phyloP scores from a whole-genome alignment of 2,113 vertebrate species.

The Ornithorhynchus anatinus region DNA sequence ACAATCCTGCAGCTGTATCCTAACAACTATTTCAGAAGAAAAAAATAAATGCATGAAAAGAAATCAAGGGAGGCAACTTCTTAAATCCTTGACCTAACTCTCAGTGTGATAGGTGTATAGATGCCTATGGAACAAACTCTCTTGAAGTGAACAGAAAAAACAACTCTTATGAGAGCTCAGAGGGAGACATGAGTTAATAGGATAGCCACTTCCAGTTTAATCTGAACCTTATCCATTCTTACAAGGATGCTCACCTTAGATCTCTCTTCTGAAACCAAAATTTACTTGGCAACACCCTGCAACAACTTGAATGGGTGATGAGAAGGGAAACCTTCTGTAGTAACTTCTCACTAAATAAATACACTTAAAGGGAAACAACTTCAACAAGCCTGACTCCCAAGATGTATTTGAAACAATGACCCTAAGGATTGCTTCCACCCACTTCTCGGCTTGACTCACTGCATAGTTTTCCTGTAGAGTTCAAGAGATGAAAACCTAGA shows the following conservation, averaged over 20 bases:
- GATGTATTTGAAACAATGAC: background rate
- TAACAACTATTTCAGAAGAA: conserved; percentile 38
- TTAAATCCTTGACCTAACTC: conserved; percentile 38
- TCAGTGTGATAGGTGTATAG: conserved; percentile 9
- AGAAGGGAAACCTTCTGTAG: background rate
- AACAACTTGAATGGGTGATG: background rate
- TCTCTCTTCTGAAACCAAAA: background rate
- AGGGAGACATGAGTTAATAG: conserved; percentile 10
- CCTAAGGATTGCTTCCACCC: background rate
- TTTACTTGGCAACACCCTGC: background rate
- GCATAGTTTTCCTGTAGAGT: background rate
- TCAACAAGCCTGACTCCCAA: background rate
- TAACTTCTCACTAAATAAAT: background rate
- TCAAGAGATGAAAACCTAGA: background rate
- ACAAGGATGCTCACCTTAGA: background rate
- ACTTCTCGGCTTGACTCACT: background rate
- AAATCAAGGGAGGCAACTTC: conserved; percentile 37
- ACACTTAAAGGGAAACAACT: background rate
- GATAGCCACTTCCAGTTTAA: background rate
- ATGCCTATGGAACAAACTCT: background rate
- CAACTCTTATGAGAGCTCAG: background rate
- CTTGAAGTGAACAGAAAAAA: background rate
- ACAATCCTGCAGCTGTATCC: conserved; percentile 29
- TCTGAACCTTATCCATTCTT: background rate
- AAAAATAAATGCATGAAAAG: too few relatives aligned